Conservation (phyloP, 2,888 invertebrate species). For the Acanthosepion lycidas region DNA sequence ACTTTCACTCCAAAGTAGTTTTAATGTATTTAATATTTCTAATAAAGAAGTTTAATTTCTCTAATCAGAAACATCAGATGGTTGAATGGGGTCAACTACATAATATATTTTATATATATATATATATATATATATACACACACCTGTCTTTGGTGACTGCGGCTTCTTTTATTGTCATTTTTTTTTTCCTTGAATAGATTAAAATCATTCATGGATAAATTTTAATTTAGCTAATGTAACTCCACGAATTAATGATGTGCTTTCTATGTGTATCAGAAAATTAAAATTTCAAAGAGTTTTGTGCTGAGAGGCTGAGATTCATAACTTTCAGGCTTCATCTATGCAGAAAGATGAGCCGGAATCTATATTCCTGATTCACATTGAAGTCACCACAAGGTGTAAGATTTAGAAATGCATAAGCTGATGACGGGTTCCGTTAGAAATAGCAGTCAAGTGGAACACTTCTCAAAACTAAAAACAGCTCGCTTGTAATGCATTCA, state of each 20-base stretch:
- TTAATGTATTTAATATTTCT: neutral
- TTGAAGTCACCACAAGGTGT: neutral
- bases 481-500: neutral
- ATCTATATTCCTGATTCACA: neutral
- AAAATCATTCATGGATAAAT: slow-evolving; percentile 11
- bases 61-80: neutral
- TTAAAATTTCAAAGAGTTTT: slow-evolving; percentile 17
- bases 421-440: neutral
- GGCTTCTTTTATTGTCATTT: neutral
- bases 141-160: neutral
- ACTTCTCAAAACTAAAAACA: neutral
- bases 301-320: neutral
- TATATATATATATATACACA: neutral
- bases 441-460: neutral
- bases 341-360: neutral
- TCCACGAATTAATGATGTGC: neutral
- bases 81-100: neutral
- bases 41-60: neutral
- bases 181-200: neutral
- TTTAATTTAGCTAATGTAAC: slow-evolving; percentile 1
- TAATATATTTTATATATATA: neutral
- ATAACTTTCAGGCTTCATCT: neutral
- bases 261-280: neutral
- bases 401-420: slow-evolving; percentile 8
- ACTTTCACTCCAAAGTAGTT: neutral